Evolutionary conservation across 2,888 invertebrate genomes (phyloP), one percentile per base, ranked within the genome.

Genomic region (Stegophylla sp.): DNA sequence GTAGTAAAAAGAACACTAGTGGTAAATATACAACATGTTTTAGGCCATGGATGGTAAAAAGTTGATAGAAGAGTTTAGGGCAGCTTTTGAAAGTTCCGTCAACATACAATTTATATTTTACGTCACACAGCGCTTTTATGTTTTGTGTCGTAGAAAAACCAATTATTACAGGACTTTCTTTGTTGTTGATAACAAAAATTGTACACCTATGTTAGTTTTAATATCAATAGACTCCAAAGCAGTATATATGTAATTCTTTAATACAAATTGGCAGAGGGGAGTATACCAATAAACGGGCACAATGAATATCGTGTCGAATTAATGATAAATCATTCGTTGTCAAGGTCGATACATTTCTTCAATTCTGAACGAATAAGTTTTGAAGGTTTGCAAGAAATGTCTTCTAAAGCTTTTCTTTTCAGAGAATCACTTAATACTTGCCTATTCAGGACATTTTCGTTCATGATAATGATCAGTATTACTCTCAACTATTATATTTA

Each of bases 321-420:
- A 34, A 34, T 34, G 34, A 34, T 34, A 34, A 34, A 34, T 34
- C 34, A 34, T 34, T 34, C 34, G 26, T 66, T 41, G 41, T 63
- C n/a, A 63, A 41, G 12, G n/a, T 63, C n/a, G 7, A n/a, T 13
- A 56, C 3, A 72, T 56, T 61, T 13, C 13, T 73, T 59, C 43
- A 72, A 72, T 23, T 61, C 26, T 45, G 43, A 48, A 13, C 9
- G 74, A 63, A 74, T 61, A 7, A 45, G 26, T 74, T 63, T 74
- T 28, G 74, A n/a, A 10, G 48, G 28, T 74, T 74, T 48, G 20
- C 45, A 61, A 61, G 15, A 74, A 63, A 63, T 48, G 34, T 74
- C 63, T 45, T 48, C 45, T 20, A 64, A 3, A 9, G 64, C 64
- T 41, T 64, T 64, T 41, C 13, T 41, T 41, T 41, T 41, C n/a